These are phyloP conservation scores for Drosophila phalerata DNA, from an alignment of 2,888 invertebrate species.

Conservation along the genomic window DNA sequence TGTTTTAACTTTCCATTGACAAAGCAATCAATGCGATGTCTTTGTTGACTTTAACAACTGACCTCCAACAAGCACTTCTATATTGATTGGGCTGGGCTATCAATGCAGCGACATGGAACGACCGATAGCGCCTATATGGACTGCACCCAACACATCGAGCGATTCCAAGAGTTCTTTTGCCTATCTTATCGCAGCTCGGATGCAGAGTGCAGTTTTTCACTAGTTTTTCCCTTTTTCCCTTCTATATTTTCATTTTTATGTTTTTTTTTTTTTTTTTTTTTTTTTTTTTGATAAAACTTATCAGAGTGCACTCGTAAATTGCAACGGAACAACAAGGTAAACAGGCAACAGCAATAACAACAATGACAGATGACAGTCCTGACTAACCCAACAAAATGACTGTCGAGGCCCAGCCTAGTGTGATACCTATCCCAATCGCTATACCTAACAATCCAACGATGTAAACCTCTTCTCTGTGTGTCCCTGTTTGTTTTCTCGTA, in stretches of 20 bases:
- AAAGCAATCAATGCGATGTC: conserved; percentile 44
- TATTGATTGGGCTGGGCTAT: conserved; percentile 68
- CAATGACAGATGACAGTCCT: conserved; percentile 42
- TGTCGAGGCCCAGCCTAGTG: conserved; percentile 15
- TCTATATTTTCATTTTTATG: background rate
- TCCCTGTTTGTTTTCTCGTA: conserved; percentile 45
- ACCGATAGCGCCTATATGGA: conserved; percentile 64
- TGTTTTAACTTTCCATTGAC: conserved; percentile 61
- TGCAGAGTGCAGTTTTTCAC: conserved; percentile 75
- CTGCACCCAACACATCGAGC: conserved; percentile 27
- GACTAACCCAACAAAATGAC: conserved; percentile 37
- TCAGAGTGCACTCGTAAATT: conserved; percentile 75
- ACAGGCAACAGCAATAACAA: conserved; percentile 32
- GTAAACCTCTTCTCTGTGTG: conserved; percentile 13
- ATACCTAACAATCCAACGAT: conserved; percentile 17
- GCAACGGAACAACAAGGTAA: conserved; percentile 77
- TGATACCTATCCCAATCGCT: conserved; percentile 47
- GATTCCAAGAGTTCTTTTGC: conserved; percentile 58
- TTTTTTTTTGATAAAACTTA: conserved; percentile 59
- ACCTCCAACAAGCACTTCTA: conserved; percentile 82
- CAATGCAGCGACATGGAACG: conserved; percentile 61
- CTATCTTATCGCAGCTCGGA: conserved; percentile 74
- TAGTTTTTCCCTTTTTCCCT: conserved; percentile 22
- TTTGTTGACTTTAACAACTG: conserved; percentile 78
- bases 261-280: conserved; percentile 7